Evolutionary conservation across 2,888 invertebrate species (phyloP).

Genomic region (Corbicula japonica): DNA sequence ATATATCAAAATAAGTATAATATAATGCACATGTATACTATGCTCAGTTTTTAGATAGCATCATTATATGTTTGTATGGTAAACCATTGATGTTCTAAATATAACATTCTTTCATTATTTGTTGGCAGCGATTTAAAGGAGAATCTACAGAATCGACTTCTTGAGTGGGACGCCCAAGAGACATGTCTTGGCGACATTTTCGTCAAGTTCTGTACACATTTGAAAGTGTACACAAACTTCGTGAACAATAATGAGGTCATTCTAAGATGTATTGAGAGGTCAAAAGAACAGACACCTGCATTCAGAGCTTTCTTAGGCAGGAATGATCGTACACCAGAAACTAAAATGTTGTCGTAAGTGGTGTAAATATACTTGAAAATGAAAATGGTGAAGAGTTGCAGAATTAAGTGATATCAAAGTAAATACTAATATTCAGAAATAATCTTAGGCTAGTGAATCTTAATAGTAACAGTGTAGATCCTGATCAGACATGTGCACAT

Average conservation of each 20-base stretch:
- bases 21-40: too few species aligned
- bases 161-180: slow-evolving; percentile 81
- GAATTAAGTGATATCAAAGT: too few species aligned
- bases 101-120: neutral
- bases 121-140: slow-evolving; percentile 77
- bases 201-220: slow-evolving; percentile 81
- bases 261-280: slow-evolving; percentile 81
- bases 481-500: too few species aligned
- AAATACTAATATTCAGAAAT: too few species aligned
- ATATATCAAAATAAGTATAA: too few species aligned
- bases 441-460: too few species aligned
- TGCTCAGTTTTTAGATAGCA: too few species aligned
- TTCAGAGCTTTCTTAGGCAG: slow-evolving; percentile 84
- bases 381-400: too few species aligned
- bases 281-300: slow-evolving; percentile 81
- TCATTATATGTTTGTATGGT: too few species aligned
- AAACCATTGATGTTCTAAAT: too few species aligned
- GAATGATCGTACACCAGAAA: slow-evolving; percentile 81
- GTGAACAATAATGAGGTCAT: slow-evolving; percentile 84
- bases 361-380: too few species aligned
- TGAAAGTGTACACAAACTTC: slow-evolving; percentile 84
- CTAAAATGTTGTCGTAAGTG: slow-evolving; percentile 84
- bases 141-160: slow-evolving; percentile 80
- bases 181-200: slow-evolving; percentile 85
- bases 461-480: too few species aligned